Percentiles rank a stretch among this genome's conserved stretches.
Evolutionary conservation across 2,888 invertebrate species (phyloP).

Genomic region (Dryobota labecula): DNA sequence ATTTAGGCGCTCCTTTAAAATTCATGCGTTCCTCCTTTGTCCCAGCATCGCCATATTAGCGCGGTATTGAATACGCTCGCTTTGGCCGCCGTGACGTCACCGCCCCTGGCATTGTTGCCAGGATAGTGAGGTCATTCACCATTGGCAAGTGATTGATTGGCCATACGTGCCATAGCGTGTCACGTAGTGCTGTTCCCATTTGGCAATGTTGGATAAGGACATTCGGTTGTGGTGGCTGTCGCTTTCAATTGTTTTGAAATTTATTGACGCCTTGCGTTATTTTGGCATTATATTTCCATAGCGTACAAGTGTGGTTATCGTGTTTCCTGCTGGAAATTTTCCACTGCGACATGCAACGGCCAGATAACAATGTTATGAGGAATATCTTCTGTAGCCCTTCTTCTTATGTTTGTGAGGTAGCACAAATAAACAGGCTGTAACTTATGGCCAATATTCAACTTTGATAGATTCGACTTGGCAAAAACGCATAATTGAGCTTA

Average conservation of each 20-base stretch:
- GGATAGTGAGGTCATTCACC: conserved; percentile 82
- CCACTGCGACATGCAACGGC: conserved; percentile 18
- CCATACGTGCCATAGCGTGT: conserved; percentile 72
- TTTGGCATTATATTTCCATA: conserved; percentile 57
- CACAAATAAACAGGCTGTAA: background rate
- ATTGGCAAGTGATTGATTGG: conserved; percentile 78
- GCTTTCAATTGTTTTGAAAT: conserved; percentile 71
- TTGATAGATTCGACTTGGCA: background rate
- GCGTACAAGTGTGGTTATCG: conserved; percentile 47
- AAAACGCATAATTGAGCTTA: background rate
- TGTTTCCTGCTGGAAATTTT: conserved; percentile 48
- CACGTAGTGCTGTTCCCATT: conserved; percentile 66
- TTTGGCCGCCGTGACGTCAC: conserved; percentile 73
- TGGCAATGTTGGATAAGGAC: conserved; percentile 68
- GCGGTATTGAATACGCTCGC: conserved; percentile 63
- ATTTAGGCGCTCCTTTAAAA: conserved; percentile 64
- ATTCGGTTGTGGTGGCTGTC: conserved; percentile 64
- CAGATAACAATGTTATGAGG: conserved; percentile 9
- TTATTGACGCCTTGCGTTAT: conserved; percentile 62
- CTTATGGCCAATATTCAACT: background rate
- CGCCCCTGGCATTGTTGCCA: conserved; percentile 71
- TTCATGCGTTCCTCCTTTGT: conserved; percentile 60
- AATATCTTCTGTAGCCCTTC: background rate
- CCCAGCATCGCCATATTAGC: conserved; percentile 65
- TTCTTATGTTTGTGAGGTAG: background rate